A percentile compares a stretch with the other conserved stretches of the same genome.
Evolutionary conservation across 64 coral and sea anemone species (phyloP).

Genomic region (Stichodactyla helianthus): DNA sequence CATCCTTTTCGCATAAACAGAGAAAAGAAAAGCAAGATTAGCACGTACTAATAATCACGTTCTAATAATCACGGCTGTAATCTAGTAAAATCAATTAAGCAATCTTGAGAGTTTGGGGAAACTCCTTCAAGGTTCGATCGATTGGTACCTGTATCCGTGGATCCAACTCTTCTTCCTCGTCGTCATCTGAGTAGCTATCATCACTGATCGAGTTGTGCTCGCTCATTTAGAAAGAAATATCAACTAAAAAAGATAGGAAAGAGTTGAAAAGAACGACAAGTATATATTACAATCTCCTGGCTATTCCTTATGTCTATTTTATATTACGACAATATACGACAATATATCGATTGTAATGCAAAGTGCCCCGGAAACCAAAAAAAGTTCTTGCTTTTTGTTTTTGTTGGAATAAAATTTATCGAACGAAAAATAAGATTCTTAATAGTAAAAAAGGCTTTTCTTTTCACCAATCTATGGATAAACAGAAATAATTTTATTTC

Average conservation of each 20-base stretch:
- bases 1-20: slow-evolving; percentile 32
- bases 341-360: neutral
- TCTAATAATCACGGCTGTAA: neutral
- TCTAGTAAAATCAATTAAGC: slow-evolving; percentile 17
- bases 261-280: neutral
- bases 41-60: slow-evolving; percentile 6
- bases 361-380: neutral
- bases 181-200: slow-evolving; percentile 70
- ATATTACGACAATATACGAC: neutral
- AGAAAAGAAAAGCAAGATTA: neutral
- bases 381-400: neutral
- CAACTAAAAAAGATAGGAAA: slow-evolving; percentile 24
- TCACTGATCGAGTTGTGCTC: slow-evolving; percentile 52
- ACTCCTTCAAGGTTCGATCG: neutral
- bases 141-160: slow-evolving; percentile 74
- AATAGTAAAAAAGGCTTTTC: too few species aligned
- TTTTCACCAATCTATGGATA: neutral
- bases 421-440: neutral
- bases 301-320: neutral
- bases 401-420: neutral
- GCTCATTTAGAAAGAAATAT: slow-evolving; percentile 33
- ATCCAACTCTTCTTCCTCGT: slow-evolving; percentile 78
- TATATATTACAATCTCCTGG: neutral
- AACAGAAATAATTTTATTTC: neutral
- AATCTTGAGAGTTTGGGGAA: neutral